phyloP scores from a whole-genome alignment of 2,888 invertebrate species.

The Philonicus albiceps region DNA sequence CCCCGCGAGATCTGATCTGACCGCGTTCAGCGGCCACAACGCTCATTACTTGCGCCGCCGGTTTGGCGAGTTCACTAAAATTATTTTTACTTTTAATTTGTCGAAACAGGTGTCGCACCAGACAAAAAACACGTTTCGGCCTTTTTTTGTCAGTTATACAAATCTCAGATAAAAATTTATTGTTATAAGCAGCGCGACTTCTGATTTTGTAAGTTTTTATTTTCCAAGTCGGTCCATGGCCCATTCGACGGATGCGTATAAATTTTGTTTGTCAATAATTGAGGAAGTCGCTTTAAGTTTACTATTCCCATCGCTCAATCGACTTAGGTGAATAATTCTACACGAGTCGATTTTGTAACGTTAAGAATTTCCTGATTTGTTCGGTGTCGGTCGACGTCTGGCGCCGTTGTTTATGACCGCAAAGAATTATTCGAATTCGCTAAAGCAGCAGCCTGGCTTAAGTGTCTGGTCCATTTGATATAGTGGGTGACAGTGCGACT shows the following conservation, averaged over 20 bases:
- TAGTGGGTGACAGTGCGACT: not conserved
- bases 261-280: not conserved
- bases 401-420: not conserved
- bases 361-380: not conserved
- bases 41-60: not conserved
- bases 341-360: not conserved
- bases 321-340: not conserved
- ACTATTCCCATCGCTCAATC: not conserved
- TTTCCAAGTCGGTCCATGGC: not conserved
- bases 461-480: not conserved
- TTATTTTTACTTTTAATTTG: conserved; percentile 9
- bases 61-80: not conserved
- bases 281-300: not conserved
- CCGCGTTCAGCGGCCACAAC: not conserved
- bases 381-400: not conserved
- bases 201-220: not conserved
- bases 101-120: conserved; percentile 25
- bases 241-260: not conserved
- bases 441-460: not conserved
- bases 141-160: not conserved
- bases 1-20: not conserved
- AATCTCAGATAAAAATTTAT: not conserved
- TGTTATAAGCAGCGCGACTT: not conserved
- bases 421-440: not conserved
- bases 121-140: not conserved